Conservation (phyloP, 2,797 vertebrate species). For the Rhinella marina region DNA sequence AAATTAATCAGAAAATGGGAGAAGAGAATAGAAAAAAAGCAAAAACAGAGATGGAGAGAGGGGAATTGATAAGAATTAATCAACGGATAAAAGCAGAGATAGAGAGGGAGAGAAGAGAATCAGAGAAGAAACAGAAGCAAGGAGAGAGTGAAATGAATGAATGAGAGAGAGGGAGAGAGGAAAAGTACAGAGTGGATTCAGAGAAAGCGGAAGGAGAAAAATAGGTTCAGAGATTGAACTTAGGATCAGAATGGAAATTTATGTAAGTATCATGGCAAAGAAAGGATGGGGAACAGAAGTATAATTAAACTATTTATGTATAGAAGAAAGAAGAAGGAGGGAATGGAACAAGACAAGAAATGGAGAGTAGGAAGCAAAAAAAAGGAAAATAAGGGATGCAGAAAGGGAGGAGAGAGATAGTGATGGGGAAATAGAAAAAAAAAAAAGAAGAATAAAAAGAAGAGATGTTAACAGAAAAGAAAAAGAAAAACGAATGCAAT, state of each 20-base stretch:
- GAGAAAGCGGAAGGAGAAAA: no score
- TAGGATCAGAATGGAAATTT: no score
- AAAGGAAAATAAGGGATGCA: neutral
- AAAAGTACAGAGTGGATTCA: no score
- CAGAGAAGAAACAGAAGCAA: neutral
- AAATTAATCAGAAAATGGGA: neutral
- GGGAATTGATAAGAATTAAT: neutral
- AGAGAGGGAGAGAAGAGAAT: neutral
- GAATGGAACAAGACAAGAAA: neutral
- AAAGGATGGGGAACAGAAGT: no score
- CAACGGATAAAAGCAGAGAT: neutral
- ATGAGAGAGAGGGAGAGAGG: no score
- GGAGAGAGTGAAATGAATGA: no score
- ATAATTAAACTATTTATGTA: no score
- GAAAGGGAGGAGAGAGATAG: neutral
- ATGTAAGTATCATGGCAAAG: no score
- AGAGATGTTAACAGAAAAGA: neutral
- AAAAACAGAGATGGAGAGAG: neutral
- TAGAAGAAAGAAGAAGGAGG: neutral
- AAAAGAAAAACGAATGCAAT: neutral
- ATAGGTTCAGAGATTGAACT: no score
- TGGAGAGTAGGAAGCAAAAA: neutral
- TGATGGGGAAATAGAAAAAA: neutral
- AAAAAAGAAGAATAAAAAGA: neutral
- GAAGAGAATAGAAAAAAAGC: neutral